Evolutionary conservation across 1,140 invertebrate species (phyloP).

Genomic region (Cecropterus lyciades): DNA sequence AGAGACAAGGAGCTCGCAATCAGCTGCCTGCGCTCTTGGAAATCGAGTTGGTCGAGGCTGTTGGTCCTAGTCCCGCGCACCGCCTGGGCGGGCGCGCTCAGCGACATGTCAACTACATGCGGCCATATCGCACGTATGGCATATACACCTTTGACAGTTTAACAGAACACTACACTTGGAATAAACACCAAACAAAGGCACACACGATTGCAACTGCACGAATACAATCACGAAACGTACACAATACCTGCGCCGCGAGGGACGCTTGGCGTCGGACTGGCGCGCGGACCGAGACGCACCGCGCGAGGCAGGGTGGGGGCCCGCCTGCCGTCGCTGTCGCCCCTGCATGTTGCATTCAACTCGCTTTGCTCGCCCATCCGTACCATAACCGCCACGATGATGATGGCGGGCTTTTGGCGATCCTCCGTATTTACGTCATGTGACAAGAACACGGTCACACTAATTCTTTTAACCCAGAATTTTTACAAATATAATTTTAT

Average conservation of each 20-base stretch:
- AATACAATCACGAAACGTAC: conserved; percentile 50
- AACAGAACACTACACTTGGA: conserved; percentile 63
- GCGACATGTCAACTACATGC: conserved; percentile 81
- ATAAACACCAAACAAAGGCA: conserved; percentile 71
- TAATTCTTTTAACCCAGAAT: too few species aligned
- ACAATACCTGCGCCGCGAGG: conserved; percentile 70
- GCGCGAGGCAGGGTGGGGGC: conserved; percentile 67
- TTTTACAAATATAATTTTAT: too few species aligned
- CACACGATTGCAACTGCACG: conserved; percentile 55
- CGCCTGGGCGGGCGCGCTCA: conserved; percentile 78
- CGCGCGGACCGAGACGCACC: conserved; percentile 59
- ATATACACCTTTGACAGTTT: conserved; percentile 59
- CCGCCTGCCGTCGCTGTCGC: conserved; percentile 62
- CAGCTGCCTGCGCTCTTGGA: conserved; percentile 94
- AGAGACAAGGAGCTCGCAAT: conserved; percentile 94
- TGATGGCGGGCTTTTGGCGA: conserved; percentile 43
- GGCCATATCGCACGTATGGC: conserved; percentile 70
- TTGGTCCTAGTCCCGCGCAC: conserved; percentile 87
- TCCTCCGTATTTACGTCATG: conserved; percentile 1
- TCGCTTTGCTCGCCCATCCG: conserved; percentile 55
- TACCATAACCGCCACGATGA: conserved; percentile 41
- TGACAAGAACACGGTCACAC: too few species aligned
- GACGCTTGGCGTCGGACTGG: conserved; percentile 77
- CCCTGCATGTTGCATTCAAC: conserved; percentile 74
- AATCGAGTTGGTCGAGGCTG: conserved; percentile 95